A percentile compares a stretch with the other conserved stretches of the same genome.
Conservation (phyloP, 2,797 vertebrate species). For the Falco columbarius region DNA sequence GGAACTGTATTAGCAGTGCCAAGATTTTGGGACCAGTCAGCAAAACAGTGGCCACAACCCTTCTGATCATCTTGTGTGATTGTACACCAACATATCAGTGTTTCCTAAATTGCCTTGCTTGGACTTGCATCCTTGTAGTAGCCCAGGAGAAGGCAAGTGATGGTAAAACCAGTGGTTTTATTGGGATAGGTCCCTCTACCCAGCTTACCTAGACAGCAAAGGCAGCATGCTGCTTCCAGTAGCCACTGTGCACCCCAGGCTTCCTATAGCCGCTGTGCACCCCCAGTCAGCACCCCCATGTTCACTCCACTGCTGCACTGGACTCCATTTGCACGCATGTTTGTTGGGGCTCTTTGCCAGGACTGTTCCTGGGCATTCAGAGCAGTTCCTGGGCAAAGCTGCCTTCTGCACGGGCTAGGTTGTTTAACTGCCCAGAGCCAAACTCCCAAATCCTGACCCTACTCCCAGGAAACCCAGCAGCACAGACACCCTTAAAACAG, state of each 20-base stretch:
- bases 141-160: not conserved
- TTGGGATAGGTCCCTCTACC: not conserved
- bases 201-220: not conserved
- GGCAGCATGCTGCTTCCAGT: not conserved
- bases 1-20: not conserved
- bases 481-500: not conserved
- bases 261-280: rapidly evolving
- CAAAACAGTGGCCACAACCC: not conserved
- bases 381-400: not conserved
- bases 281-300: not conserved
- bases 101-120: not conserved
- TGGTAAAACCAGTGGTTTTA: not conserved
- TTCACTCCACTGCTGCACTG: not conserved
- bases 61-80: not conserved
- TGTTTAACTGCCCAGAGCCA: not conserved
- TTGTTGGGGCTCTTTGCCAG: rapidly evolving
- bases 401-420: not conserved
- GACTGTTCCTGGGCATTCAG: not conserved
- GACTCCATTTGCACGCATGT: rapidly evolving
- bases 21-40: not conserved
- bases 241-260: too few species aligned
- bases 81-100: not conserved
- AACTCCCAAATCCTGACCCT: not conserved
- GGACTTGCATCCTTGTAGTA: not conserved
- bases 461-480: not conserved